These are phyloP conservation scores for Diorhabda carinulata DNA, from an alignment of 1,140 invertebrate species.

Conservation along the genomic window DNA sequence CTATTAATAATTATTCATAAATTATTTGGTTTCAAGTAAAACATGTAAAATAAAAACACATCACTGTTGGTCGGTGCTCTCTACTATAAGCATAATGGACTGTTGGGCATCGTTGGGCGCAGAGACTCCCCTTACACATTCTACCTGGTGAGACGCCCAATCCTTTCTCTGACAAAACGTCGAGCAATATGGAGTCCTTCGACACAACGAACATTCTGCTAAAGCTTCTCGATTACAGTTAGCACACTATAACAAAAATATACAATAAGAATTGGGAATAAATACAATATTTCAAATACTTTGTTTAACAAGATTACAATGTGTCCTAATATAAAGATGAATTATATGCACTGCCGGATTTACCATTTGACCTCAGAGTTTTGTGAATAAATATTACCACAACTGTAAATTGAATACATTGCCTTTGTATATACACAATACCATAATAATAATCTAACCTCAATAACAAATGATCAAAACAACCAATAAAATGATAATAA, in stretches of 20 bases:
- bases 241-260: conserved; percentile 61
- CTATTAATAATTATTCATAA: too few relatives aligned
- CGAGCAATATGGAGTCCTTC: conserved; percentile 80
- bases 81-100: conserved; percentile 66
- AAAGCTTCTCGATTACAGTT: conserved; percentile 82
- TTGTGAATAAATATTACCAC: too few relatives aligned
- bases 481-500: too few relatives aligned
- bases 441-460: too few relatives aligned
- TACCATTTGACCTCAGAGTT: too few relatives aligned
- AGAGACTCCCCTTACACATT: conserved; percentile 67
- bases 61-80: conserved; percentile 49
- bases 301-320: too few relatives aligned
- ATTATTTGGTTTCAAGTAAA: not conserved
- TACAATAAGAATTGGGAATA: not conserved
- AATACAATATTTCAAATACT: too few relatives aligned
- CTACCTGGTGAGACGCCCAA: conserved; percentile 79
- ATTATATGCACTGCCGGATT: too few relatives aligned
- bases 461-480: too few relatives aligned
- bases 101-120: conserved; percentile 50
- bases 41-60: not conserved
- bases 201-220: conserved; percentile 79
- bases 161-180: conserved; percentile 85
- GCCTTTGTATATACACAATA: too few relatives aligned
- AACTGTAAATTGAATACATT: too few relatives aligned
- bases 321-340: too few relatives aligned